These are phyloP conservation scores for Leucoma salicis DNA, from an alignment of 2,888 invertebrate genomes.

Conservation along the genomic window DNA sequence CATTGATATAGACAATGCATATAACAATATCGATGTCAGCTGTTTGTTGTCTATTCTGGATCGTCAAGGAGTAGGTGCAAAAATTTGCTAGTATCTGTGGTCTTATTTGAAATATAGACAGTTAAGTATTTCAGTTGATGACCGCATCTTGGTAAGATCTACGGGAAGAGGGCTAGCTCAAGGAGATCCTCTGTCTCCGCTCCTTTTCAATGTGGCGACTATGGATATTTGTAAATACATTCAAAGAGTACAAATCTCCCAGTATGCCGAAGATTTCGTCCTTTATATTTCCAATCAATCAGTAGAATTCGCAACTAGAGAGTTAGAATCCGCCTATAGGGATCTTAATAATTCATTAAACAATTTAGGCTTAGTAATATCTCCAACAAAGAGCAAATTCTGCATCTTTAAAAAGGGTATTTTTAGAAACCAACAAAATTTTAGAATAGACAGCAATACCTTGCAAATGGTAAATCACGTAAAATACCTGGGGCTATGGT, in stretches of 20 bases:
- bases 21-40: background rate
- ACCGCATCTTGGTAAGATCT: background rate
- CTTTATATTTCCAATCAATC: constrained; percentile 16
- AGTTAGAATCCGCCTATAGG: constrained; percentile 3
- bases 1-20: background rate
- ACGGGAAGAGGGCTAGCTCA: constrained; percentile 11
- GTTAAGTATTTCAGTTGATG: background rate
- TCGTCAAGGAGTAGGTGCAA: background rate
- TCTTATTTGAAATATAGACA: background rate
- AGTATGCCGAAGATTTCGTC: constrained; percentile 32
- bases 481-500: no score
- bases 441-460: no score
- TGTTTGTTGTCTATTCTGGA: background rate
- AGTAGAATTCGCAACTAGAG: constrained; percentile 3
- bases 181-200: constrained; percentile 28
- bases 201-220: constrained; percentile 27
- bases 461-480: no score
- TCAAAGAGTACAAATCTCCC: constrained; percentile 9
- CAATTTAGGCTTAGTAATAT: constrained; percentile 16
- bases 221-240: constrained; percentile 8
- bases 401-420: constrained; percentile 18
- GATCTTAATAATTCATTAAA: no score
- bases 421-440: no score
- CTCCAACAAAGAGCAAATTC: constrained; percentile 14
- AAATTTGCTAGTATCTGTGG: background rate